A percentile compares a stretch with the other conserved stretches of the same genome.
Conservation (phyloP, 23 tunicate species). For the Aplidium turbinatum region DNA sequence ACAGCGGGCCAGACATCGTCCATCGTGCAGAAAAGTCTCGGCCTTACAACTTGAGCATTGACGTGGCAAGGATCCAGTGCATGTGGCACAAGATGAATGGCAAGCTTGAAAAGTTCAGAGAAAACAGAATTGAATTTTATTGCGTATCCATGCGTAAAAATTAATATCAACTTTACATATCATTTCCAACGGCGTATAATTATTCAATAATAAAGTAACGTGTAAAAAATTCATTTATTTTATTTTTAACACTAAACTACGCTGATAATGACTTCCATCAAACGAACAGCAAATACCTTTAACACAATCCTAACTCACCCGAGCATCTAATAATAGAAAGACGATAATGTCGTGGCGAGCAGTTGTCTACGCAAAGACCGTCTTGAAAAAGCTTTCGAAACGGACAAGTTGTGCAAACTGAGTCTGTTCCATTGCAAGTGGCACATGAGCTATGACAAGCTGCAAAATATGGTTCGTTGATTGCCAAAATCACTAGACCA, state of each 20-base stretch:
- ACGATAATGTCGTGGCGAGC: conserved; percentile 42
- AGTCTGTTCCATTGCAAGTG: conserved; percentile 31
- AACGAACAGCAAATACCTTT: too few species aligned
- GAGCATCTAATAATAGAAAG: conserved; percentile 46
- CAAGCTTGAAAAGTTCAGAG: conserved; percentile 63
- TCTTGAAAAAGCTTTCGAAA: conserved; percentile 38
- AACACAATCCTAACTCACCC: conserved; percentile 49
- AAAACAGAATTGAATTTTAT: too few species aligned
- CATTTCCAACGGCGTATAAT: too few species aligned
- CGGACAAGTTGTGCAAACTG: conserved; percentile 54
- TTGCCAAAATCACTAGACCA: too few species aligned
- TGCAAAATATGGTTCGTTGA: too few species aligned
- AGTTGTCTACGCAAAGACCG: conserved; percentile 44
- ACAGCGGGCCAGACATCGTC: conserved; percentile 61
- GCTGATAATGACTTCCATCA: too few species aligned
- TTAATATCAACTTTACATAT: too few species aligned
- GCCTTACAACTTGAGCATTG: conserved; percentile 58
- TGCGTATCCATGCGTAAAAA: too few species aligned
- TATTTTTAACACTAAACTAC: too few species aligned
- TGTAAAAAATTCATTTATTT: too few species aligned
- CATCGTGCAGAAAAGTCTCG: conserved; percentile 42
- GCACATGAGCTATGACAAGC: conserved; percentile 75
- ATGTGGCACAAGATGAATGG: conserved; percentile 58
- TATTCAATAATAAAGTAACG: too few species aligned
- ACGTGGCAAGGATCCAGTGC: conserved; percentile 40